Evolutionary conservation across 2,113 vertebrate genomes (phyloP).

Genomic region (Oenanthe melanoleuca): DNA sequence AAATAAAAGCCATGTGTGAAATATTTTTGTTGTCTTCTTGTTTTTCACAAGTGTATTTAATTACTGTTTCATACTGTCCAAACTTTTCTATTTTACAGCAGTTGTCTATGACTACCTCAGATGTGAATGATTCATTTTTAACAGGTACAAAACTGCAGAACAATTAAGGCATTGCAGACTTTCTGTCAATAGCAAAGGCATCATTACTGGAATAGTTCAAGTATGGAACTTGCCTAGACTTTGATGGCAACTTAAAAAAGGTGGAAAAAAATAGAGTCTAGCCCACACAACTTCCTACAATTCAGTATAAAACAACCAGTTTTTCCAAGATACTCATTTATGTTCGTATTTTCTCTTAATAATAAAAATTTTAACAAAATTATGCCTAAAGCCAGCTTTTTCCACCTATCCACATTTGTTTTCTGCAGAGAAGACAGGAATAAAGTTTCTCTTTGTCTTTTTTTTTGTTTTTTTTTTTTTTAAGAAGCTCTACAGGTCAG

Average conservation of each 20-base stretch:
- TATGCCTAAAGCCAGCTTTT: background rate
- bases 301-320: background rate
- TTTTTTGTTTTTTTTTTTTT: background rate
- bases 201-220: background rate
- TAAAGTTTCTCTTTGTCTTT: background rate
- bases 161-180: background rate
- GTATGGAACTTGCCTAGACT: background rate
- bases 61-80: background rate
- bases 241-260: background rate
- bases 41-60: background rate
- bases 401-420: background rate
- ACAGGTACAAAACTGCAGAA: background rate
- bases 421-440: background rate
- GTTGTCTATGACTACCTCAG: background rate
- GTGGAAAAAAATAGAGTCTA: background rate
- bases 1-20: background rate
- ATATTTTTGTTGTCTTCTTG: background rate
- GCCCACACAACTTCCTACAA: constrained; percentile 2
- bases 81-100: background rate
- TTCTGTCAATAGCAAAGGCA: background rate
- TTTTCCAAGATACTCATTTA: background rate
- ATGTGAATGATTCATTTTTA: background rate
- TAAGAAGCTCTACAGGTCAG: background rate
- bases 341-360: constrained; percentile 2
- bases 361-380: background rate